phyloP scores from a whole-genome alignment of 2,113 vertebrate genomes.

The Catharus bicknelli region DNA sequence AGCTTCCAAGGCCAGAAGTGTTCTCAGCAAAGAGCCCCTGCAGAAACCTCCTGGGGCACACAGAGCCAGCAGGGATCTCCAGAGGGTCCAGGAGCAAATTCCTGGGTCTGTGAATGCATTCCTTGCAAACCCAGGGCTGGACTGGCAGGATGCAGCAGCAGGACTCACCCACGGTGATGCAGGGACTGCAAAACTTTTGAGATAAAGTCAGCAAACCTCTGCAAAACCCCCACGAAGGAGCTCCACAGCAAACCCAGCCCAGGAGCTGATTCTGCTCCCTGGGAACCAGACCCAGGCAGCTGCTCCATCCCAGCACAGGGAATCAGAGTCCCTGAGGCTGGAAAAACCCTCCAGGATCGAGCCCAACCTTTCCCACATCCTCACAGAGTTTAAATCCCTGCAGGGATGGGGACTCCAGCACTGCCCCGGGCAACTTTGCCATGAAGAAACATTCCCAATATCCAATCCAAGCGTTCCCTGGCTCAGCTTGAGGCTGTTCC shows the following conservation, averaged over 20 bases:
- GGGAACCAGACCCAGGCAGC: fast-evolving
- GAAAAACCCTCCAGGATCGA: neutral
- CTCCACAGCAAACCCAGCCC: neutral
- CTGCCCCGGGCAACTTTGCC: neutral
- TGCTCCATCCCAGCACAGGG: neutral
- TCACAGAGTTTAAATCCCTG: neutral
- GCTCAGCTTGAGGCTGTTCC: neutral
- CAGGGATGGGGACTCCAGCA: neutral
- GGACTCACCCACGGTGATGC: fast-evolving
- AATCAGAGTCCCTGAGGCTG: neutral
- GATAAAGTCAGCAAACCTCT: neutral
- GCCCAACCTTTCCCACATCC: neutral
- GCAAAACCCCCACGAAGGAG: fast-evolving
- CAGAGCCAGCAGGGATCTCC: fast-evolving
- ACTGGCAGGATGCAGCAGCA: fast-evolving
- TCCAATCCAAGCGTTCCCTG: fast-evolving
- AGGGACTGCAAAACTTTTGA: fast-evolving
- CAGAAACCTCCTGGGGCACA: neutral
- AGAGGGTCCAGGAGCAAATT: neutral
- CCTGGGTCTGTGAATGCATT: neutral
- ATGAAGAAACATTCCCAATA: neutral
- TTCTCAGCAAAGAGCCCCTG: neutral
- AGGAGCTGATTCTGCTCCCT: neutral
- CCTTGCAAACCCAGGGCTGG: neutral
- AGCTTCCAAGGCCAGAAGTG: neutral